These are phyloP conservation scores for Diloba caeruleocephala DNA, from an alignment of 2,888 invertebrate genomes.

Conservation along the genomic window DNA sequence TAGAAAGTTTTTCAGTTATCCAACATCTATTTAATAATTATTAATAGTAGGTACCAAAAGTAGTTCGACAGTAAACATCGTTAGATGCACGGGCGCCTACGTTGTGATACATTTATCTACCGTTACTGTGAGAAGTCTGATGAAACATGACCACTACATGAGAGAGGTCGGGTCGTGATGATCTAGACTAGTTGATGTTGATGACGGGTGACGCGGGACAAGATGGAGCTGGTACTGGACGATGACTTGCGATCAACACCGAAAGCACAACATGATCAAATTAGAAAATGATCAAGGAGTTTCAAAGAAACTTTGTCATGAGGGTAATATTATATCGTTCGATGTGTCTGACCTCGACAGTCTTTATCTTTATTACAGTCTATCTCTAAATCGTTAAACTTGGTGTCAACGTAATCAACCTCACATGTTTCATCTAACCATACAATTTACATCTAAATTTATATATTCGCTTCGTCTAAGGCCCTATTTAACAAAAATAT, in stretches of 20 bases:
- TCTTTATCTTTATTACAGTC: slow-evolving; percentile 82
- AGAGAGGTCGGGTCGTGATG: slow-evolving; percentile 82
- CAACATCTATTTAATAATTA: slow-evolving; percentile 49
- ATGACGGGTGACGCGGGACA: slow-evolving; percentile 81
- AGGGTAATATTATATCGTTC: slow-evolving; percentile 69
- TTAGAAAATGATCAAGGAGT: slow-evolving; percentile 71
- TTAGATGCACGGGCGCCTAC: slow-evolving; percentile 86
- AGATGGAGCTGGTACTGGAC: slow-evolving; percentile 78
- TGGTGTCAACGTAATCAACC: slow-evolving; percentile 81
- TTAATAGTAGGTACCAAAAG: slow-evolving; percentile 67
- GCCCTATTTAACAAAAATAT: slow-evolving; percentile 88
- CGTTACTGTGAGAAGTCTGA: slow-evolving; percentile 82
- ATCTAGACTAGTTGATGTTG: slow-evolving; percentile 69
- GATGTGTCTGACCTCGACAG: slow-evolving; percentile 85
- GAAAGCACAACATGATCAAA: slow-evolving; percentile 86
- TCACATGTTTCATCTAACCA: slow-evolving; percentile 80
- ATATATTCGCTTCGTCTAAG: slow-evolving; percentile 79
- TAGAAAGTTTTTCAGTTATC: slow-evolving; percentile 85
- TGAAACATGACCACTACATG: slow-evolving; percentile 83
- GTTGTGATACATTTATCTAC: slow-evolving; percentile 89
- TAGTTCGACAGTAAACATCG: slow-evolving; percentile 70
- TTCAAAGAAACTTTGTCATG: slow-evolving; percentile 76
- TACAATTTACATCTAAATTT: slow-evolving; percentile 83
- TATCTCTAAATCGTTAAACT: slow-evolving; percentile 78
- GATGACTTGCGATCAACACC: slow-evolving; percentile 84